phyloP scores from a whole-genome alignment of 2,113 vertebrate species.

The Carlito syrichta region DNA sequence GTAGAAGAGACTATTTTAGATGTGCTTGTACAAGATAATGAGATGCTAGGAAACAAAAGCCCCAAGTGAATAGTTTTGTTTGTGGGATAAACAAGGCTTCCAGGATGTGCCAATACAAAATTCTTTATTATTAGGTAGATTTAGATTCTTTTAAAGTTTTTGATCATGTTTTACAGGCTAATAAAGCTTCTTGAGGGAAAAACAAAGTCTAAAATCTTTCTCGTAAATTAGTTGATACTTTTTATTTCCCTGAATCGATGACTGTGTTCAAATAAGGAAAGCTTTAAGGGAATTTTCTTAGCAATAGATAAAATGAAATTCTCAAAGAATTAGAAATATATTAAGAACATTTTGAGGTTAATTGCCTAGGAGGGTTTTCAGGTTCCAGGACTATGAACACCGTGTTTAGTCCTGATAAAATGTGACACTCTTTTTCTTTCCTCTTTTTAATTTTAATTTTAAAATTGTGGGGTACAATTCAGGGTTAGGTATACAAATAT shows the following conservation, averaged over 20 bases:
- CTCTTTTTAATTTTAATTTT: too few relatives aligned
- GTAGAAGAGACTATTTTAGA: slow-evolving; percentile 32
- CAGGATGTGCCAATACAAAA: slow-evolving; percentile 24
- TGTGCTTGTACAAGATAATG: not conserved
- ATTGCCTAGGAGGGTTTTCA: not conserved
- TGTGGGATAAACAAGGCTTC: slow-evolving; percentile 39
- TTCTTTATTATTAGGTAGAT: slow-evolving; percentile 43
- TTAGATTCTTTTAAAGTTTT: slow-evolving; percentile 24
- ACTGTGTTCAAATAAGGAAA: slow-evolving; percentile 31
- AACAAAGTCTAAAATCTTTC: slow-evolving; percentile 41
- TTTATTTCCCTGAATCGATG: slow-evolving; percentile 42
- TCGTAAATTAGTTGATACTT: slow-evolving; percentile 45
- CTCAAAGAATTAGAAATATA: slow-evolving; percentile 25
- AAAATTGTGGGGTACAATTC: too few relatives aligned
- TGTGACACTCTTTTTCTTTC: not conserved
- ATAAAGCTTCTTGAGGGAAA: slow-evolving; percentile 40
- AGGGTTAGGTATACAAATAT: too few relatives aligned
- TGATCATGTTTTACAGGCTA: slow-evolving; percentile 21
- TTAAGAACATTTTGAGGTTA: slow-evolving; percentile 10
- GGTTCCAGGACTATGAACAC: not conserved
- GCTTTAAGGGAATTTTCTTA: slow-evolving; percentile 24
- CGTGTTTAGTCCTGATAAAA: not conserved
- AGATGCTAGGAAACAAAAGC: slow-evolving; percentile 23
- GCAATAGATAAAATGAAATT: slow-evolving; percentile 24
- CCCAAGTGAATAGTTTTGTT: slow-evolving; percentile 43